These are phyloP conservation scores for Rhizoglyphus robini DNA, from an alignment of 1,140 invertebrate species.

Conservation along the genomic window DNA sequence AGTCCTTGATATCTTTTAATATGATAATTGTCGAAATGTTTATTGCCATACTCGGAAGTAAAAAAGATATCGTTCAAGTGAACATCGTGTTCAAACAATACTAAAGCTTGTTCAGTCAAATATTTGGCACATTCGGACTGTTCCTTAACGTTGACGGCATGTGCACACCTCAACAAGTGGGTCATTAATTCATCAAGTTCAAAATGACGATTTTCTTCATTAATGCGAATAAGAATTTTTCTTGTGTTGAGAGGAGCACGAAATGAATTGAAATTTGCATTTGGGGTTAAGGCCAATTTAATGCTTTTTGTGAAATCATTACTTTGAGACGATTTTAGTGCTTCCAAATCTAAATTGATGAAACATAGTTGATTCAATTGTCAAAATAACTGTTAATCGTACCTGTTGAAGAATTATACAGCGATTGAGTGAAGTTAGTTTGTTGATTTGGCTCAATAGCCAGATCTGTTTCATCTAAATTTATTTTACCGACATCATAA, in stretches of 20 bases:
- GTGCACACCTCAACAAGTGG: conserved; percentile 9
- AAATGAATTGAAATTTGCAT: conserved; percentile 21
- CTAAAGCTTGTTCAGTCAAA: conserved; percentile 10
- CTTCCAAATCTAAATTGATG: background rate
- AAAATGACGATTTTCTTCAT: background rate
- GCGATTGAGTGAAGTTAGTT: too few species aligned
- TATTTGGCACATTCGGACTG: conserved; percentile 15
- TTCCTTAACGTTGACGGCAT: background rate
- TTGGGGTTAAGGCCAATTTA: conserved; percentile 17
- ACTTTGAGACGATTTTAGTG: conserved; percentile 21
- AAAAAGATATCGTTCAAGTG: background rate
- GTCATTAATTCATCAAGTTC: background rate
- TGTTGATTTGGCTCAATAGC: too few species aligned
- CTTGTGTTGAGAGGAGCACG: conserved; percentile 14
- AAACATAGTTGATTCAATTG: background rate
- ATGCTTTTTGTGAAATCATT: conserved; percentile 18
- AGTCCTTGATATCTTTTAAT: background rate
- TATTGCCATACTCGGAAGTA: background rate
- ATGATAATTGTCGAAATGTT: background rate
- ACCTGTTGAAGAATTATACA: too few species aligned
- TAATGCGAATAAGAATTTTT: background rate
- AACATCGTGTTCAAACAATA: conserved; percentile 7
- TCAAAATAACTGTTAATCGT: too few species aligned
- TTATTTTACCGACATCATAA: too few species aligned
- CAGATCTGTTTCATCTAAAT: too few species aligned